Conservation (phyloP, 1,140 invertebrate genomes). For the Macrosteles quadrilineatus region DNA sequence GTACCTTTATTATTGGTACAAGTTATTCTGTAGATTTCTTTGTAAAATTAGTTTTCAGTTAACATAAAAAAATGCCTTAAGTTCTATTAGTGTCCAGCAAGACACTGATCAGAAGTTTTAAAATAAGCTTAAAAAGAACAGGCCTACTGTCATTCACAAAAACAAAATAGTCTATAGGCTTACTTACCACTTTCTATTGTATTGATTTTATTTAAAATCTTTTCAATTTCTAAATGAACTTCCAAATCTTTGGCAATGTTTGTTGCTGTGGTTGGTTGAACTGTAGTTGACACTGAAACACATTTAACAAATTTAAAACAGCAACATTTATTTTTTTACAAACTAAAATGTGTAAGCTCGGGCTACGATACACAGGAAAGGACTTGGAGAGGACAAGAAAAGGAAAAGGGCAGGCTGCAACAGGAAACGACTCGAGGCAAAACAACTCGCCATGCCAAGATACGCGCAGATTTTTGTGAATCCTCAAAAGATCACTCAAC, state of each 20-base stretch:
- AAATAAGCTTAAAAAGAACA: no score
- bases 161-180: no score
- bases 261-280: conserved; percentile 27
- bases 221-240: conserved; percentile 52
- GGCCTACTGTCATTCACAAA: no score
- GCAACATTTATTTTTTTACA: not conserved
- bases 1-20: not conserved
- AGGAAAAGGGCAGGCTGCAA: not conserved
- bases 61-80: not conserved
- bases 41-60: not conserved
- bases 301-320: conserved; percentile 24
- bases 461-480: not conserved
- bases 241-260: conserved; percentile 51
- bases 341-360: not conserved
- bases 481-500: no score
- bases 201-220: conserved; percentile 52
- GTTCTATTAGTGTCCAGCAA: not conserved
- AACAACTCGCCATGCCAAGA: not conserved
- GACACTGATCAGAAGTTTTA: no score
- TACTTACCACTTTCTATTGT: conserved; percentile 50
- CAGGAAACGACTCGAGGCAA: no score
- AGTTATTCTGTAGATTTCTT: not conserved
- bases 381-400: not conserved
- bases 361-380: not conserved
- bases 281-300: conserved; percentile 36